A percentile compares a stretch with the other conserved stretches of the same genome.
Evolutionary conservation across 2,797 vertebrate genomes (phyloP).

Genomic region (Labeo calbasu): DNA sequence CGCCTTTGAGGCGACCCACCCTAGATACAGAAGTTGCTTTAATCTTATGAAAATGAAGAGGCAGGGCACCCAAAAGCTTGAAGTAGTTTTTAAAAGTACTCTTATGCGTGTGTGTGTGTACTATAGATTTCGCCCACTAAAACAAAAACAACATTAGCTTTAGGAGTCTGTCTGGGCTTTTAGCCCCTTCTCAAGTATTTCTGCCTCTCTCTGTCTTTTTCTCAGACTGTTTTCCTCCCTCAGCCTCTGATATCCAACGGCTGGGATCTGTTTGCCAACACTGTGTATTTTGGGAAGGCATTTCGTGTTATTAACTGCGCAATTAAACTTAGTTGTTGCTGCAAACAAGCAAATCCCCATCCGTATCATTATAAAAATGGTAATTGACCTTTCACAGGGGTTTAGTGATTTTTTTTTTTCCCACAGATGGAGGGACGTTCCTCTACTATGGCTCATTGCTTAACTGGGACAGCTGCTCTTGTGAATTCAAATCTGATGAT

Average conservation of each 20-base stretch:
- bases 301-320: conserved; percentile 57
- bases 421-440: conserved; percentile 72
- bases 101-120: conserved; percentile 7
- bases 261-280: conserved; percentile 17
- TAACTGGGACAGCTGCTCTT: conserved; percentile 71
- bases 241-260: neutral
- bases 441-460: conserved; percentile 72
- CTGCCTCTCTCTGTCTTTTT: conserved; percentile 11
- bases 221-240: neutral
- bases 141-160: conserved; percentile 42
- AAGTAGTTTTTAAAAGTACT: conserved; percentile 28
- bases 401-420: neutral
- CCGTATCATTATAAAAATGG: conserved; percentile 79
- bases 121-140: conserved; percentile 12
- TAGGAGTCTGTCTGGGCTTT: conserved; percentile 6
- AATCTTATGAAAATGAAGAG: conserved; percentile 47
- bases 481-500: conserved; percentile 6
- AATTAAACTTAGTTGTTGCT: conserved; percentile 76
- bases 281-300: conserved; percentile 52
- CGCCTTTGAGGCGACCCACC: conserved; percentile 31
- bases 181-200: neutral
- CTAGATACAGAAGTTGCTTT: conserved; percentile 46
- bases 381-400: conserved; percentile 82
- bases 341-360: conserved; percentile 75
- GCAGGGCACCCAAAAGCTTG: conserved; percentile 24